A percentile compares a stretch with the other conserved stretches of the same genome.
phyloP scores from a whole-genome alignment of 2,888 invertebrate genomes.

The Heliconius charithonia region DNA sequence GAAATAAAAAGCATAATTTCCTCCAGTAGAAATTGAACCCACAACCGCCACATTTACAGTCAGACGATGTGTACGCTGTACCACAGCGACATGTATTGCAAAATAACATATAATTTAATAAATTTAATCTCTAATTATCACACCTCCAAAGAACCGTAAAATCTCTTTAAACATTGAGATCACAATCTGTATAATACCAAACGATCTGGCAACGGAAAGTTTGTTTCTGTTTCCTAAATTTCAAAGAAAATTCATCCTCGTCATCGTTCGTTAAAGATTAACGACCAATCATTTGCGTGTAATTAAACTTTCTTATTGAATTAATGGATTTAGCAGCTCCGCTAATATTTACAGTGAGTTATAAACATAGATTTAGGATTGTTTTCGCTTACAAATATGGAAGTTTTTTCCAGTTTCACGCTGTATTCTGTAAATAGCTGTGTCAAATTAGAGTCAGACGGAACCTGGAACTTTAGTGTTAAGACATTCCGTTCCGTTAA shows the following conservation, averaged over 20 bases:
- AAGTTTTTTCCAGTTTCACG: background rate
- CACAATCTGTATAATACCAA: background rate
- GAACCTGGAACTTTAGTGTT: no score
- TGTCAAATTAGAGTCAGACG: no score
- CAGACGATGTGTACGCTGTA: background rate
- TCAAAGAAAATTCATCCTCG: constrained; percentile 12
- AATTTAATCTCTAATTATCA: background rate
- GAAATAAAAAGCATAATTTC: no score
- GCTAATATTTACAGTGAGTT: background rate
- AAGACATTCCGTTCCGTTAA: no score
- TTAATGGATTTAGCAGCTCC: constrained; percentile 6
- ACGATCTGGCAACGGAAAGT: constrained; percentile 9
- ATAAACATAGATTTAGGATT: background rate
- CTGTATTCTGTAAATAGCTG: no score
- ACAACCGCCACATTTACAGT: background rate
- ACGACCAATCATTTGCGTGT: constrained; percentile 20
- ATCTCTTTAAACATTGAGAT: background rate
- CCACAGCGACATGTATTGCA: background rate
- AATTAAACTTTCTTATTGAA: constrained; percentile 24
- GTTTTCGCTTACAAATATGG: background rate
- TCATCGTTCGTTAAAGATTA: constrained; percentile 28
- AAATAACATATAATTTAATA: background rate
- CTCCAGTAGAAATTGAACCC: background rate
- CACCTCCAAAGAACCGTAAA: background rate
- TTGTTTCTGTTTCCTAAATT: constrained; percentile 5